phyloP scores from a whole-genome alignment of 1,140 invertebrate species.

The Ostrea edulis region DNA sequence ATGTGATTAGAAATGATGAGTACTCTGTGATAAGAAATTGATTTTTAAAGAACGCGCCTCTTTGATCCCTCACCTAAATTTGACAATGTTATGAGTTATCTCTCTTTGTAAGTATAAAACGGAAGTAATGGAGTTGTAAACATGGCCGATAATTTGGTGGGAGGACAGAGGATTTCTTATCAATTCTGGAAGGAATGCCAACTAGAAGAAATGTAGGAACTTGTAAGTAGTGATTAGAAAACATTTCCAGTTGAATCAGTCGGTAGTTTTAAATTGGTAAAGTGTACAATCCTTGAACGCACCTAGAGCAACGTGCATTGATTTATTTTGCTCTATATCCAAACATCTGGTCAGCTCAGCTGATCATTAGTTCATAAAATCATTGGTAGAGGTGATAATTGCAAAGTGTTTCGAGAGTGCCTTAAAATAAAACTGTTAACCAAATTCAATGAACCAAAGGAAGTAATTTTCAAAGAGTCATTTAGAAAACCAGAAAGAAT shows the following conservation, averaged over 20 bases:
- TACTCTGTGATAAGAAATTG: too few relatives aligned
- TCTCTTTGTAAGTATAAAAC: constrained; percentile 9
- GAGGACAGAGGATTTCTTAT: constrained; percentile 30
- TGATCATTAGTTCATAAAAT: neutral
- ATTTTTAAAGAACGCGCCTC: too few relatives aligned
- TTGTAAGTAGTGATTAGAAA: neutral
- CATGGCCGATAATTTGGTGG: constrained; percentile 25
- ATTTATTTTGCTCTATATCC: neutral
- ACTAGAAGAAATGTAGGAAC: constrained; percentile 24
- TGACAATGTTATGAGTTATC: neutral
- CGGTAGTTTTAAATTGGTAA: neutral
- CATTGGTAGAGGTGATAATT: neutral
- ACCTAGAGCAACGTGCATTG: neutral
- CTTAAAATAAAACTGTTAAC: neutral
- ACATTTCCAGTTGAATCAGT: neutral
- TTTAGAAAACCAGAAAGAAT: too few relatives aligned
- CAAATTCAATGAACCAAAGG: neutral
- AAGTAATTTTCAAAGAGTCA: too few relatives aligned
- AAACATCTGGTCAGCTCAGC: constrained; percentile 37
- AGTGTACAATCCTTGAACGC: neutral
- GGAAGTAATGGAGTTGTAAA: constrained; percentile 34
- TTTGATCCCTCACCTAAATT: neutral
- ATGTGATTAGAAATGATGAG: too few relatives aligned
- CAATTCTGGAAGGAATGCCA: constrained; percentile 19
- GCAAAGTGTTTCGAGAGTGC: neutral